Base-by-base conservation (phyloP, 2,113 vertebrate genomes). In the Carassius gibelio region DNA sequence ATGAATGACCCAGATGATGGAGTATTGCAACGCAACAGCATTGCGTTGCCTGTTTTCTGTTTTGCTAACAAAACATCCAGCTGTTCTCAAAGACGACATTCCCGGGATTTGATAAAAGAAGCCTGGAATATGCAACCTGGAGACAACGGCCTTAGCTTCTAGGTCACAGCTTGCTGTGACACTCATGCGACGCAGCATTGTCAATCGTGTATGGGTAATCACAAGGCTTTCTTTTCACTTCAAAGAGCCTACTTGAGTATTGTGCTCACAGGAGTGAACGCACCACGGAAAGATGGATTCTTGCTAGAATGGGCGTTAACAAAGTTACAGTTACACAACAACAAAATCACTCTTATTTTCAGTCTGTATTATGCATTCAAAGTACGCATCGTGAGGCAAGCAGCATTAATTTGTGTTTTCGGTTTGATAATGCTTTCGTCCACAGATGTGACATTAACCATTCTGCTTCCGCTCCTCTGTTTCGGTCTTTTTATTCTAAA, bases 61-160 rank as follows among this genome's bases (percentile, higher is more conserved):
- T 38, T 77, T 11, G 9, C 75, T 26, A 61, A 80, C 66, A 57
- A 57, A 80, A 62, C 50, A 61, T 42, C 34, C 83, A 76, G 75
- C 76, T 84, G 14, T 69, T 85, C 36, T 79, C 0, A 26, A 83
- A 62, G 83, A 85, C 83, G 75, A 75, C 10, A 66, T 68, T 64
- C 59, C 38, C 7, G 0, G 59, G 38, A 30, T 50, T 75, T 26
- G 48, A 75, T 52, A 75, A 75, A 75, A 50, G 48, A 75, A 45
- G n/a, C 45, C 10, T 59, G 17, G 2, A 6, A n/a, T 26, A 50
- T 26, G n/a, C n/a, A 75, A 75, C 48, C 48, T 75, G 48, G 74
- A 23, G 8, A 52, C 7, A 55, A 23, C 45, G 13, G 74, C 74
- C 42, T 52, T 50, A 52, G 74, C 74, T 75, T 55, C 23, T 75